Evolutionary conservation across 2,888 invertebrate genomes (phyloP), one percentile per base, ranked within the genome.

Genomic region (Nycteola revayana): DNA sequence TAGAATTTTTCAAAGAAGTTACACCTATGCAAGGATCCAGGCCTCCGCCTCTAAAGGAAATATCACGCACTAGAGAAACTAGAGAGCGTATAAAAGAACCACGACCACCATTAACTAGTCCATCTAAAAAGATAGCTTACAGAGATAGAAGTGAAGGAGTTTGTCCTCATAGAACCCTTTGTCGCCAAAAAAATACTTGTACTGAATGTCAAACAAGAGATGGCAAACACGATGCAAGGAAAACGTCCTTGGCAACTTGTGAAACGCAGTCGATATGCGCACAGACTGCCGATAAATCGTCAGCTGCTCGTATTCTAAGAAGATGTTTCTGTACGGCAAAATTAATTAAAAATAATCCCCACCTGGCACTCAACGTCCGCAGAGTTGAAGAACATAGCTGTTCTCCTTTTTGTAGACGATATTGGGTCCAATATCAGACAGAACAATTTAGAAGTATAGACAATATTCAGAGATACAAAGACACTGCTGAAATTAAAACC

Each of bases 291-390:
- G 43, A 43, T 17, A 66, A 54, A 47, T 44, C 46, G 10, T 51
- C 59, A 1, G 38, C 49, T 25, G 40, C 49, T 9, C 44, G 39
- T 10, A 59, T 42, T 9, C 49, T 76, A 21, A 68, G 62, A 45
- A 60, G 64, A 48, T 71, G 71, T 44, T 68, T 73, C 36, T 74
- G 72, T 47, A 61, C 64, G 7, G 40, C 60, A 4, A 62, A 63
- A 47, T 39, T 65, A 21, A 14, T 14, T 3, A 14, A 14, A 14
- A 14, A 14, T 14, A 14, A 14, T 14, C 14, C 14, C 2, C 9
- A 26, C 1, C 11, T 29, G 9, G 18, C 9, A 8, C 0, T 36
- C 21, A 44, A 28, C 25, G 44, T 47, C 8, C 39, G 26, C 8
- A 38, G 54, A 21, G 34, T 45, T 28, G 50, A 54, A 20, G 43